phyloP scores from a whole-genome alignment of 2,113 vertebrate genomes.

The Oncorhynchus tshawytscha region DNA sequence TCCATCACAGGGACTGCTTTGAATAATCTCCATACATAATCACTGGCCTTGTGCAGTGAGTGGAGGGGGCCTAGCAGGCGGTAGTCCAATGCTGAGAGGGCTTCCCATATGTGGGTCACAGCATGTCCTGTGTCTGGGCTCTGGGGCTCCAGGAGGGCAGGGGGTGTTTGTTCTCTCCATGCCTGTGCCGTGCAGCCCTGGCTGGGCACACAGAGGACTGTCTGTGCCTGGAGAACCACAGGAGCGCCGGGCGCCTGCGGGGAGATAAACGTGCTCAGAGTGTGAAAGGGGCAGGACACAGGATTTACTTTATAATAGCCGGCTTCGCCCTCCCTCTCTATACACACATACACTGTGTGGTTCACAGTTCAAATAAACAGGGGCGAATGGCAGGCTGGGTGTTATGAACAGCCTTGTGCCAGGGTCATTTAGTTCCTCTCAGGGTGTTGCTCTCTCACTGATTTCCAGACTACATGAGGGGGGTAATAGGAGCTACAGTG shows the following conservation, averaged over 20 bases:
- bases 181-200: constrained; percentile 16
- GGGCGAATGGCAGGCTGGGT: constrained; percentile 34
- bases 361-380: constrained; percentile 78
- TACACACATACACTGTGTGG: constrained; percentile 42
- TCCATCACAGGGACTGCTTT: constrained; percentile 22
- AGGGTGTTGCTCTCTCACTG: constrained; percentile 48
- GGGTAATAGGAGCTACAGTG: not conserved
- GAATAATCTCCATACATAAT: constrained; percentile 52
- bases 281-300: constrained; percentile 57
- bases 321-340: constrained; percentile 43
- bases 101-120: constrained; percentile 50
- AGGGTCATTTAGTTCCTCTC: constrained; percentile 52
- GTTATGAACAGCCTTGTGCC: constrained; percentile 51
- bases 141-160: constrained; percentile 17
- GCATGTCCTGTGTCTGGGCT: constrained; percentile 57
- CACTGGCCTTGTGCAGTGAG: constrained; percentile 20
- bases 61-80: constrained; percentile 11
- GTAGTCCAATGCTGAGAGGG: constrained; percentile 1
- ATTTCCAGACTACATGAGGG: constrained; percentile 49
- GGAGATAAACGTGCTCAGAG: constrained; percentile 62
- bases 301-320: constrained; percentile 54
- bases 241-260: constrained; percentile 50
- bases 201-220: constrained; percentile 59
- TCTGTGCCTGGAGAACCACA: constrained; percentile 58
- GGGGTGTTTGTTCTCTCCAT: constrained; percentile 43